Conservation (phyloP, 1,140 invertebrate species). For the Bombus affinis region DNA sequence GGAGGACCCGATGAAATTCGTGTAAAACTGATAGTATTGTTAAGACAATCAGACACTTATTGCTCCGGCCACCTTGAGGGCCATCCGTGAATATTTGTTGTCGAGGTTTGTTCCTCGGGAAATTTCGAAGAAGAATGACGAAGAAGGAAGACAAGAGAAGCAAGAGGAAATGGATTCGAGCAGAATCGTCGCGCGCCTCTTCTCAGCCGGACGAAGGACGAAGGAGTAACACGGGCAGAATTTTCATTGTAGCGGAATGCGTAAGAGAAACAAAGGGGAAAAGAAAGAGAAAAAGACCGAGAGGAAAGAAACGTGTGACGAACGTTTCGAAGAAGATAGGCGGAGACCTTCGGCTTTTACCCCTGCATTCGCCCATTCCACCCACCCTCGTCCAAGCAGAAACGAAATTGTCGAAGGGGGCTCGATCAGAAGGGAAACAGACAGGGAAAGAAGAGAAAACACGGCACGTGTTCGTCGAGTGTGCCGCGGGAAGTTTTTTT, state of each 20-base stretch:
- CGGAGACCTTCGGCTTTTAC: slow-evolving; percentile 31
- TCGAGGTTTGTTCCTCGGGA: slow-evolving; percentile 45
- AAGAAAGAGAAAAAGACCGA: not conserved
- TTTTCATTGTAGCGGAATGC: not conserved
- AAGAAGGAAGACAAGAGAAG: not conserved
- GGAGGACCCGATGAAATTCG: slow-evolving; percentile 44
- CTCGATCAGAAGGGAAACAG: not conserved
- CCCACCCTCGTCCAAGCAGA: slow-evolving; percentile 24
- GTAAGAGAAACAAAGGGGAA: not conserved
- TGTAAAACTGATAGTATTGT: slow-evolving; percentile 80
- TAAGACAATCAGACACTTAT: slow-evolving; percentile 82
- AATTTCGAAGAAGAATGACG: slow-evolving; percentile 5
- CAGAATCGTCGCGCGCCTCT: slow-evolving; percentile 13
- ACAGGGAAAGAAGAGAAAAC: not conserved
- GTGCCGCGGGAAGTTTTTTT: slow-evolving; percentile 67
- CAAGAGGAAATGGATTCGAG: not conserved
- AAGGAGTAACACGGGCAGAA: not conserved
- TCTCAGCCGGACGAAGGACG: not conserved
- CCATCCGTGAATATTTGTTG: slow-evolving; percentile 62
- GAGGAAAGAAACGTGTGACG: not conserved
- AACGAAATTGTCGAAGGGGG: not conserved
- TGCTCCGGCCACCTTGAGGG: slow-evolving; percentile 73
- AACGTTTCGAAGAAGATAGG: not conserved
- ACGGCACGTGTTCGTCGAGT: slow-evolving; percentile 45
- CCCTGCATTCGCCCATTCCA: slow-evolving; percentile 30